Base-by-base conservation (phyloP, 1,140 invertebrate genomes). In the Homalodisca vitripennis region DNA sequence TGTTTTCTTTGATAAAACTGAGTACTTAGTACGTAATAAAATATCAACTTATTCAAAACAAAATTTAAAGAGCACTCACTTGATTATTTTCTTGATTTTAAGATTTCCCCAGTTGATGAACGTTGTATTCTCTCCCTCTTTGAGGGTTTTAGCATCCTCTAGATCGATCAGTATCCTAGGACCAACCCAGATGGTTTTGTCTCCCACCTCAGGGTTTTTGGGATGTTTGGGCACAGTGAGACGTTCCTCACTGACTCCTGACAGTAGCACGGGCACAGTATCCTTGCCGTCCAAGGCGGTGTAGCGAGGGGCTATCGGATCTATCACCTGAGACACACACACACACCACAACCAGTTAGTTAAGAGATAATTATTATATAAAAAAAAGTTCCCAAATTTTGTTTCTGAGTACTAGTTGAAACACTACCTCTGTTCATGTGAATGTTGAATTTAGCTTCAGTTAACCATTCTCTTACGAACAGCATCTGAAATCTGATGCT, bases 41-140 rank as follows among this genome's bases (percentile, higher is more conserved):
- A n/a, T n/a, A n/a, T n/a, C n/a, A n/a, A n/a, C n/a, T n/a, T n/a
- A n/a, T n/a, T n/a, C 51, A 20, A 55, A 55, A 67, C 72, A n/a
- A 29, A 69, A 63, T 34, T 2, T n/a, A 6, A 64, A 29, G 3
- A 53, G 13, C 17, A 70, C 75, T 77, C 80, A 86, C 84, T 83
- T 90, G 70, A 90, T 84, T 69, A 99, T 88, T 77, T 92, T 91
- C 70, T 89, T 88, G 71, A 99, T 96, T 71, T 89, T 82, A 24
- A 99, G 77, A 83, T 99, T 99, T 27, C 98, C 98, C 92, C 97
- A 99, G 80, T 99, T 98, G 67, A 99, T 97, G 74, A 99, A 98
- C 0, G 98, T 99, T 0, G 97, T 90, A 79, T 93, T 96, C 80
- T 99, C 90, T 24, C 92, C 92, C 79, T 93, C 91, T 72, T 91